Conservation (phyloP, 2,113 vertebrate genomes). For the Bostrychus sinensis region DNA sequence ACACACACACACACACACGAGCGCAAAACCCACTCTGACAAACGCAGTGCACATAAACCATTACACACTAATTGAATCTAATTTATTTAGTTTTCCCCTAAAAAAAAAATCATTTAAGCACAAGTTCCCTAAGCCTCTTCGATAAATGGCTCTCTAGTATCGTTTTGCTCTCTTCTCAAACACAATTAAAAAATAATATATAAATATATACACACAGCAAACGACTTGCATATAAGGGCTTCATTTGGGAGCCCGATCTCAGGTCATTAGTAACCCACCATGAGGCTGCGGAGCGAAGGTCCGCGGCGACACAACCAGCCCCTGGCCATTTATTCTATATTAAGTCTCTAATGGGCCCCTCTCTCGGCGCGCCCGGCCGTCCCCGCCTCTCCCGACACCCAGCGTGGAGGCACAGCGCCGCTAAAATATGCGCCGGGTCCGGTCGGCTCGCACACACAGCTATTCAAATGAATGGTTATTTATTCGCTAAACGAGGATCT, state of each 20-base stretch:
- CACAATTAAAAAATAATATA: conserved; percentile 99
- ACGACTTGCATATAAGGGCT: conserved; percentile 99
- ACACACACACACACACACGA: conserved; percentile 31
- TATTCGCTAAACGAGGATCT: conserved; percentile 99
- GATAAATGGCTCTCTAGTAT: conserved; percentile 91
- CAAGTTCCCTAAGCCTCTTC: conserved; percentile 77
- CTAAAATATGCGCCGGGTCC: conserved; percentile 99
- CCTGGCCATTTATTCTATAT: conserved; percentile 99
- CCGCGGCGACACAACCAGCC: conserved; percentile 93
- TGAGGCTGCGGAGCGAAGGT: conserved; percentile 96
- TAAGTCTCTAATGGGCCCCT: conserved; percentile 98
- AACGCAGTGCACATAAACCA: conserved; percentile 75
- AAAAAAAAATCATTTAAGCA: conserved; percentile 84
- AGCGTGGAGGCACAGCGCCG: conserved; percentile 81
- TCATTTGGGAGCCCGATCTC: conserved; percentile 97
- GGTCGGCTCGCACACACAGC: conserved; percentile 87
- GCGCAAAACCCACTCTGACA: conserved; percentile 50
- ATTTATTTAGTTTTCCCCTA: conserved; percentile 93
- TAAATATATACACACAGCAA: conserved; percentile 99
- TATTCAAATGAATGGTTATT: conserved; percentile 99
- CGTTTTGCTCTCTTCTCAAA: conserved; percentile 94
- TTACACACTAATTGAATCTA: conserved; percentile 95
- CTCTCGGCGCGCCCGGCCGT: conserved; percentile 74
- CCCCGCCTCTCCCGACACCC: conserved; percentile 59
- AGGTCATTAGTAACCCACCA: conserved; percentile 99